Base-by-base conservation (phyloP, 1,140 invertebrate genomes). In the Wiebesia pumilae region DNA sequence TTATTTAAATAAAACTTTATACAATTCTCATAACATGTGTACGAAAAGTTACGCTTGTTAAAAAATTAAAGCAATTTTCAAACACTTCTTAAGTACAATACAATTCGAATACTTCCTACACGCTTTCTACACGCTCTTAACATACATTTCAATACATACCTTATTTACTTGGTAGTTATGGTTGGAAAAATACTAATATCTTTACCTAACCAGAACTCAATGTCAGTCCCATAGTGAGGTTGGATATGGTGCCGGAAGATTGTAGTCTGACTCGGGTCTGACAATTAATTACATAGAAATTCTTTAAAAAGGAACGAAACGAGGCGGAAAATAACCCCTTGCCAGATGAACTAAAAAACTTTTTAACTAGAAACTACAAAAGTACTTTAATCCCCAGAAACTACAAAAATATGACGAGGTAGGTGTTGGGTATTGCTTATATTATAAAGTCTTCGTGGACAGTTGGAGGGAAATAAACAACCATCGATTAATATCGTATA, bases 241-340 rank as follows among this genome's bases (percentile, higher is more conserved):
- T 43, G 71, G 38, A 43, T 75, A 43, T 10, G 38, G 3, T 75
- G 38, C 38, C 71, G 38, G 38, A 75, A 75, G 71, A 75, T 75
- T n/a, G 38, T 43, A 75, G 71, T n/a, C 71, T 27, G 33, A 16
- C 38, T 75, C 24, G 1, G 33, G 38, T 43, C 71, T 43, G 71
- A 75, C 71, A 43, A 75, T 75, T 75, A 75, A 75, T 75, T 75
- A 75, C 38, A 43, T 19, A 38, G 33, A 69, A 71, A 38, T 71
- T 71, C 58, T 38, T 71, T 33, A 38, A 38, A 71, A 71, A 38
- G 33, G 35, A 71, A 38, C 3, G 35, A 71, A 71, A 71, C 38
- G 38, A n/a, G 21, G 21, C 40, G 40, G 71, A 75, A 75, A 75
- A 75, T 75, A 43, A 43, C 14, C 71, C 40, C 71, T 43, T 75